Base-by-base conservation (phyloP, 30 jellyfish, hydroid and myxozoan species). In the Chironex yamaguchii region DNA sequence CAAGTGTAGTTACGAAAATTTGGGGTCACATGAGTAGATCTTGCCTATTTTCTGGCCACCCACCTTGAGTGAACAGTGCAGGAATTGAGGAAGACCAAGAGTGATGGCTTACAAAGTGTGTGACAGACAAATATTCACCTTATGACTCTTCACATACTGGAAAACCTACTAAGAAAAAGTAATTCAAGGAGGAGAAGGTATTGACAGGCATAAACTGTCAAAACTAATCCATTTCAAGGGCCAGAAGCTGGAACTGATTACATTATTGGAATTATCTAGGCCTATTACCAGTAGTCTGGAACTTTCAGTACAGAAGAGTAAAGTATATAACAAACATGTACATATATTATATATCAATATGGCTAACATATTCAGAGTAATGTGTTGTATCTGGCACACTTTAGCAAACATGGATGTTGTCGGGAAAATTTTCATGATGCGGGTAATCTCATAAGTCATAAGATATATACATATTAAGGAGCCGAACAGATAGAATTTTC, bases 21-120 rank as follows among this genome's bases (percentile, higher is more conserved):
- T 49, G 50, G 92, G 92, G 86, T 17, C 30, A 52, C 42, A 29
- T 66, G 49, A 35, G 69, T 78, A 29, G 4, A 25, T 2, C 0
- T 71, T 58, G 54, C 13, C 32, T 68, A 14, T 82, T 82, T 52
- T 52, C 33, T 32, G 49, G 29, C 17, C 92, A 82, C 33, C 86
- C 92, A 24, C 89, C 17, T 1, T 80, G 94, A 23, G 62, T 84
- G 26, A 67, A 82, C 31, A 86, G 51, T 52, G 49, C 28, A 36
- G 53, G 50, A 36, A 67, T 82, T 82, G 67, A 82, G 31, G 92
- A 82, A 82, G 87, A 67, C 49, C 78, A 69, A 52, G 86, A 67
- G 30, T 71, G 79, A 14, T 52, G 68, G 79, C 79, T 26, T 83
- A 81, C 52, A 81, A n/a, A n/a, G n/a, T n/a, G n/a, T n/a, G n/a